Percentiles rank a stretch among this genome's conserved stretches.
These are phyloP conservation scores for Tanytarsus gracilentus DNA, from an alignment of 2,888 invertebrate species.

Conservation along the genomic window DNA sequence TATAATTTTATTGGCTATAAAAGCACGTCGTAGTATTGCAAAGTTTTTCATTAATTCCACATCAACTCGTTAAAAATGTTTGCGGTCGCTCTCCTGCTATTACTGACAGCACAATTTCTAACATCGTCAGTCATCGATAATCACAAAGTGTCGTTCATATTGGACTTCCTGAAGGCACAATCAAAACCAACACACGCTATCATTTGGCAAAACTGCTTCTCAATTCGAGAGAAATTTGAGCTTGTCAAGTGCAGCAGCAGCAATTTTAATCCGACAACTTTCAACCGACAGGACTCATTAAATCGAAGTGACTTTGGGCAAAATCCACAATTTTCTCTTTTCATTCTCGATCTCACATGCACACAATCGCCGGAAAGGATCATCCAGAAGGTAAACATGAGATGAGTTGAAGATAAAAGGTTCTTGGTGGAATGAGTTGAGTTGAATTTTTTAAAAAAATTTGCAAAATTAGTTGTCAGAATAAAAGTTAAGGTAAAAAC, in stretches of 20 bases:
- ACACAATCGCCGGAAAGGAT: conserved; percentile 14
- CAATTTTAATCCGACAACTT: conserved; percentile 2
- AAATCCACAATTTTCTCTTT: conserved; percentile 16
- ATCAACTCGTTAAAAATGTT: too few relatives aligned
- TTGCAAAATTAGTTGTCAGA: too few relatives aligned
- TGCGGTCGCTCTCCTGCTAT: not conserved
- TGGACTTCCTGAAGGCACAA: conserved; percentile 17
- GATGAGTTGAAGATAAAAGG: too few relatives aligned
- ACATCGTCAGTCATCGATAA: not conserved
- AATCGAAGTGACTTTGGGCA: conserved; percentile 11
- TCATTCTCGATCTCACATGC: conserved; percentile 10
- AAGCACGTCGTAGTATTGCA: too few relatives aligned
- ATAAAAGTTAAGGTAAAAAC: too few relatives aligned
- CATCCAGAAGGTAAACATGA: conserved; percentile 17
- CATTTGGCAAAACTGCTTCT: conserved; percentile 12
- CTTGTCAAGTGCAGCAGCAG: conserved; percentile 19
- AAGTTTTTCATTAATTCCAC: too few relatives aligned
- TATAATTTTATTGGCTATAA: too few relatives aligned
- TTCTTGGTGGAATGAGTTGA: not conserved
- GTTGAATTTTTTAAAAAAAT: too few relatives aligned
- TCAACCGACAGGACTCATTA: conserved; percentile 21
- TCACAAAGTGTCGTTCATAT: conserved; percentile 14
- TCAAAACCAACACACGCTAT: conserved; percentile 4
- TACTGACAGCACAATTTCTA: not conserved
- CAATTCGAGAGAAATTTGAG: not conserved